Conservation (phyloP, 2,888 invertebrate species). For the Conomelus anceps region DNA sequence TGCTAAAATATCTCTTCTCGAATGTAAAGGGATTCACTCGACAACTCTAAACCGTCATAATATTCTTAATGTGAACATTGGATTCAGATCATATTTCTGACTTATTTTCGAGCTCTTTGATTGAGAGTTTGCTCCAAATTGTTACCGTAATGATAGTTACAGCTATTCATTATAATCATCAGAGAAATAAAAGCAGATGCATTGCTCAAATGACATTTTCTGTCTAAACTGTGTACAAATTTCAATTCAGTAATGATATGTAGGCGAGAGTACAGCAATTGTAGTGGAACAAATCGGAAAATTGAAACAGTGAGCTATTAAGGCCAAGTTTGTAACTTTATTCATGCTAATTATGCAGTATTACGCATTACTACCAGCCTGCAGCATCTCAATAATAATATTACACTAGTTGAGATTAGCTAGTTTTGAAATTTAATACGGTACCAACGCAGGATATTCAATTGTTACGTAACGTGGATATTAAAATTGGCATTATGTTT, state of each 20-base stretch:
- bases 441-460: not conserved
- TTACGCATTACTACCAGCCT: not conserved
- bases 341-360: not conserved
- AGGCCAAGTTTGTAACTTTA: not conserved
- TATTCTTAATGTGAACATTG: too few species aligned
- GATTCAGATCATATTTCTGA: too few species aligned
- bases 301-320: not conserved
- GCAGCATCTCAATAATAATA: not conserved
- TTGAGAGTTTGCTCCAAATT: not conserved
- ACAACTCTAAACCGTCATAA: too few species aligned
- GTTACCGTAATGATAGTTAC: too few species aligned
- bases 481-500: not conserved
- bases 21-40: too few species aligned
- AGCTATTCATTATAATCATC: not conserved
- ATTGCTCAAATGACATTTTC: not conserved
- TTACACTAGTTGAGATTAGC: not conserved
- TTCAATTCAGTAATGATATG: not conserved
- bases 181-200: not conserved
- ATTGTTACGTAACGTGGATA: not conserved
- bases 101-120: not conserved
- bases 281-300: not conserved
- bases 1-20: too few species aligned
- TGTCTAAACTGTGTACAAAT: not conserved
- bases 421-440: not conserved
- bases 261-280: not conserved